phyloP scores from a whole-genome alignment of 2,888 invertebrate genomes.

The Ecdyonurus torrentis region DNA sequence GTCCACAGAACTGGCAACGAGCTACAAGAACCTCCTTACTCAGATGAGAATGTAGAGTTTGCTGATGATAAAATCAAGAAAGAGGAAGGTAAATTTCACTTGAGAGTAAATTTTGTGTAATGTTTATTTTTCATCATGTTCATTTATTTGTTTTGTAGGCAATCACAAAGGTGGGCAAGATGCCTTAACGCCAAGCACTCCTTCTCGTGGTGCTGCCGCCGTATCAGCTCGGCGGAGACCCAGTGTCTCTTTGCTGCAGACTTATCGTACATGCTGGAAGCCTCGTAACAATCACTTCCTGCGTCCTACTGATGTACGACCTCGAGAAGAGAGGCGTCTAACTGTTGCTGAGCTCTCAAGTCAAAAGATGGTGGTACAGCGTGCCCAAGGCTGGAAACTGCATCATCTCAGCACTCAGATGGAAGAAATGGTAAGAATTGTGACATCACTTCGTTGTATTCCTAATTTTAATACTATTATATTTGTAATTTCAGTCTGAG shows the following conservation, averaged over 20 bases:
- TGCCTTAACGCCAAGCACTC: neutral
- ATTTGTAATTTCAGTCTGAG: no score
- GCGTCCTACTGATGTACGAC: slow-evolving; percentile 65
- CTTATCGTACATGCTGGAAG: slow-evolving; percentile 52
- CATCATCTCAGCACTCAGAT: slow-evolving; percentile 83
- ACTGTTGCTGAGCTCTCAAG: slow-evolving; percentile 78
- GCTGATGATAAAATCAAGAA: slow-evolving; percentile 33
- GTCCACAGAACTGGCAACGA: slow-evolving; percentile 34
- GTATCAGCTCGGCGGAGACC: slow-evolving; percentile 16
- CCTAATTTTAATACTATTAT: no score
- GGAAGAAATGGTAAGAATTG: slow-evolving; percentile 62
- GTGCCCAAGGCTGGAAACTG: slow-evolving; percentile 89
- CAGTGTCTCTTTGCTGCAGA: slow-evolving; percentile 37
- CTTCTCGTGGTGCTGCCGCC: neutral
- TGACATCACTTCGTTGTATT: no score
- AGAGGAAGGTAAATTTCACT: slow-evolving; percentile 23
- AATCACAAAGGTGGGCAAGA: neutral
- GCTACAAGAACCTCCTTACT: slow-evolving; percentile 30
- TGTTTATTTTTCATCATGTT: neutral
- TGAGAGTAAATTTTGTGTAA: neutral
- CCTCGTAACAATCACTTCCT: slow-evolving; percentile 57
- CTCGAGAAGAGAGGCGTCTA: slow-evolving; percentile 71
- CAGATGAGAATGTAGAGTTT: slow-evolving; percentile 43
- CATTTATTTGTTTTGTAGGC: neutral
- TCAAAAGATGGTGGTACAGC: slow-evolving; percentile 70